Evolutionary conservation across 1,140 invertebrate genomes (phyloP), one percentile per base, ranked within the genome.

Genomic region (Heliconius melpomene): DNA sequence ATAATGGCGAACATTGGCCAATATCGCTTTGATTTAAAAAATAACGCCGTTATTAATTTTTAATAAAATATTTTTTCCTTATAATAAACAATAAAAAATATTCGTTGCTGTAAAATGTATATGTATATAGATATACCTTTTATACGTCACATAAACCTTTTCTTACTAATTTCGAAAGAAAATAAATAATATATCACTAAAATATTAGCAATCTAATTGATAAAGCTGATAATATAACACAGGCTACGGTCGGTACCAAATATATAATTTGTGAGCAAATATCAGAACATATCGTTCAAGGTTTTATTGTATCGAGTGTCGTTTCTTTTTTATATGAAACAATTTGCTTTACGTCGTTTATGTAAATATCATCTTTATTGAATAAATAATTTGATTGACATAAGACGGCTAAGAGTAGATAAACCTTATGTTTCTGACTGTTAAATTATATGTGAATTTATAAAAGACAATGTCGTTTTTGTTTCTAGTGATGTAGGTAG

Each of bases 201-300:
- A 46, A 46, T 46, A 13, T 46, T 46, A 57, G 7, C n/a, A 1
- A 7, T 36, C 32, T 57, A 57, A 66, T 26, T 66, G 60, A 66
- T 13, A 9, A 29, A 66, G 60, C 60, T 16, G 26, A 66, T 0
- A 66, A 26, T 29, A 66, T 66, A 6, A 29, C 3, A 66, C 26
- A 66, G 26, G 60, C 60, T 66, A 66, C 11, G 23, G 26, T 66
- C 13, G 26, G 32, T 36, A 36, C 13, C 60, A 29, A 66, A 66
- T 23, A 66, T 13, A 66, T 66, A 66, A 29, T 66, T 66, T 66
- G 26, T 66, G 60, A 66, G 60, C 23, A 66, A 66, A 66, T 66
- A 66, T 66, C 13, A 66, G 60, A 66, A 29, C 60, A 16, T 16
- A 29, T 16, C 57, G 23, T 60, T 60, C 23, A 66, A 29, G 26